Evolutionary conservation across 2,797 vertebrate genomes (phyloP), one percentile per base, ranked within the genome.

Genomic region (Poecilia picta): DNA sequence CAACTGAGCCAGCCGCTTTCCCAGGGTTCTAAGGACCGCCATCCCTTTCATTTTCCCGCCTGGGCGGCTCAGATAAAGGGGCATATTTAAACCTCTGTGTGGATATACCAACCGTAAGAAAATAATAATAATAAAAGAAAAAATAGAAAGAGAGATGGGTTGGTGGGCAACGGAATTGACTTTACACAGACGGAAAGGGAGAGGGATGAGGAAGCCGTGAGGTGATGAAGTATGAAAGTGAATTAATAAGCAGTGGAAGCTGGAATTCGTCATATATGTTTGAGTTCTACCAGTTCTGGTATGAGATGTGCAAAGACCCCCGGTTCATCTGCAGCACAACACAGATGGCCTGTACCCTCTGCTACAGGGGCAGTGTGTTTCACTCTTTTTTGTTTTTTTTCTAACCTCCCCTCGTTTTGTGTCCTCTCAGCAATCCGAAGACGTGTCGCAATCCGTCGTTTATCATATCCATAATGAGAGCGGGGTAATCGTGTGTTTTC

Each of bases 41-140:
- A 90, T 92, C 91, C 92, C 93, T 95, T 95, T 96, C 91, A 94
- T 95, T 94, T 91, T 89, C 93, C 90, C 85, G 94, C 92, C 95
- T 95, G 94, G 93, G 91, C 91, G 83, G 89, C 94, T 93, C 91
- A 95, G 94, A 96, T 95, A 94, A 96, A 96, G 94, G 92, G 91
- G 84, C 92, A 92, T 92, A 93, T 95, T 94, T 89, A 94, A 95
- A 93, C 88, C 91, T 89, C 89, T 87, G 93, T 90, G 91, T 91
- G 93, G 92, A 94, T 89, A 93, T 91, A 77, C 83, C 83, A 51
- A 88, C 87, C 85, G 84, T 88, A 91, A 89, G 92, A 89, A 92
- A 90, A 64, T 62, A 33, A n/a, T 64, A 31, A 53, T 16, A 53
- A 62, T 31, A 62, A 7, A 16, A 8, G 4, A 64, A 8, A 43